Percentiles rank a stretch among this genome's conserved stretches.
Evolutionary conservation across 2,888 invertebrate species (phyloP).

Genomic region (Monoplex corrugatus): DNA sequence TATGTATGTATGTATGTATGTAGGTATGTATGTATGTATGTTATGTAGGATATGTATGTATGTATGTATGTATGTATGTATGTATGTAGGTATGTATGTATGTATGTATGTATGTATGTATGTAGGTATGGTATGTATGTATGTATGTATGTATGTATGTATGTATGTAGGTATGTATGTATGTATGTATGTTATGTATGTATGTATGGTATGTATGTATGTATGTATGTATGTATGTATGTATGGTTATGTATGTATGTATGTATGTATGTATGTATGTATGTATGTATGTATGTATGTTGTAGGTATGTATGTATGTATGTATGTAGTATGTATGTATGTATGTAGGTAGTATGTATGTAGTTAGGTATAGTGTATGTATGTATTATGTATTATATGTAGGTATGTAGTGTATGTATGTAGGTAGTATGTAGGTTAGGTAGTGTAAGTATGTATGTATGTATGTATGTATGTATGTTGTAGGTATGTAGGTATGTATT

Average conservation of each 20-base stretch:
- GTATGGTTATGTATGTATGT: not conserved
- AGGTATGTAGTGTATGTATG: too few relatives aligned
- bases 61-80: not conserved
- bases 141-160: not conserved
- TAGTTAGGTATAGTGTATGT: too few relatives aligned
- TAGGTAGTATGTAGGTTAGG: too few relatives aligned
- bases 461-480: too few relatives aligned
- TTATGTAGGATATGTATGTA: not conserved
- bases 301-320: too few relatives aligned
- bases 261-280: too few relatives aligned
- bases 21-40: not conserved
- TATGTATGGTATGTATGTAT: not conserved
- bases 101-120: not conserved
- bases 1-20: not conserved
- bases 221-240: not conserved
- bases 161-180: not conserved
- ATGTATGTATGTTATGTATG: not conserved
- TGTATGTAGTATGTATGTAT: too few relatives aligned
- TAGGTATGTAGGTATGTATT: too few relatives aligned
- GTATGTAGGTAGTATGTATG: too few relatives aligned
- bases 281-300: too few relatives aligned
- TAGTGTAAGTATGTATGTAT: too few relatives aligned
- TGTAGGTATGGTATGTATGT: not conserved
- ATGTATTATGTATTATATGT: too few relatives aligned
- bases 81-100: not conserved